Evolutionary conservation across 2,797 vertebrate species (phyloP).

Genomic region (Antennarius maculatus): DNA sequence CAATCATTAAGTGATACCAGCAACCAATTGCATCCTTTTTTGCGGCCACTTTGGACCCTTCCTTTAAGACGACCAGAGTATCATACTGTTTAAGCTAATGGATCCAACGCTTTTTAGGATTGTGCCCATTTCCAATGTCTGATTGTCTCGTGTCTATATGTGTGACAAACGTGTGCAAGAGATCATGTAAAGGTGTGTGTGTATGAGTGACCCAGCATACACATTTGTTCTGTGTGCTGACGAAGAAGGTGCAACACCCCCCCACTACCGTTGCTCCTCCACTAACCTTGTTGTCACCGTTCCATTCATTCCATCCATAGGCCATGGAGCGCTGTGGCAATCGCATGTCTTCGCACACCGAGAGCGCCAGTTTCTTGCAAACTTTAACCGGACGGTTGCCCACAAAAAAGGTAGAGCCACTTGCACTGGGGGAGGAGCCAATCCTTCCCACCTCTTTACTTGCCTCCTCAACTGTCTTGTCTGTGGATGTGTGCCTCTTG

Average conservation of each 20-base stretch:
- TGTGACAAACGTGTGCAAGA: conserved; percentile 47
- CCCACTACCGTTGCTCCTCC: conserved; percentile 77
- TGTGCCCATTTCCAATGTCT: conserved; percentile 51
- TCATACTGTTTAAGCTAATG: conserved; percentile 32
- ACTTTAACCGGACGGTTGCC: conserved; percentile 99
- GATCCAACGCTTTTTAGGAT: conserved; percentile 21
- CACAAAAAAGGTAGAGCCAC: conserved; percentile 99
- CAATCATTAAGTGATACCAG: conserved; percentile 3
- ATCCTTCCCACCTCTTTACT: conserved; percentile 62
- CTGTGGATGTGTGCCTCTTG: conserved; percentile 74
- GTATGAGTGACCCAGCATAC: conserved; percentile 50
- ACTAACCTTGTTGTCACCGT: conserved; percentile 94
- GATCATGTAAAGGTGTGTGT: conserved; percentile 30
- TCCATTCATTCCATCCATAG: conserved; percentile 98
- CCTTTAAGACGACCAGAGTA: conserved; percentile 7
- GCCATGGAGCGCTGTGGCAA: conserved; percentile 99
- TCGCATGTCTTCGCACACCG: conserved; percentile 99
- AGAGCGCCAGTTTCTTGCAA: conserved; percentile 99
- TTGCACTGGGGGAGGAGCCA: conserved; percentile 80
- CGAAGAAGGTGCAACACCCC: conserved; percentile 70
- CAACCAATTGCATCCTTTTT: background rate
- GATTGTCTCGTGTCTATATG: conserved; percentile 60
- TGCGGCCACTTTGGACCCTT: conserved; percentile 51
- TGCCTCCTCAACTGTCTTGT: conserved; percentile 74
- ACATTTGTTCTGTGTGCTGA: conserved; percentile 57